Conservation (phyloP, 2,113 vertebrate genomes). For the Antennarius striatus region DNA sequence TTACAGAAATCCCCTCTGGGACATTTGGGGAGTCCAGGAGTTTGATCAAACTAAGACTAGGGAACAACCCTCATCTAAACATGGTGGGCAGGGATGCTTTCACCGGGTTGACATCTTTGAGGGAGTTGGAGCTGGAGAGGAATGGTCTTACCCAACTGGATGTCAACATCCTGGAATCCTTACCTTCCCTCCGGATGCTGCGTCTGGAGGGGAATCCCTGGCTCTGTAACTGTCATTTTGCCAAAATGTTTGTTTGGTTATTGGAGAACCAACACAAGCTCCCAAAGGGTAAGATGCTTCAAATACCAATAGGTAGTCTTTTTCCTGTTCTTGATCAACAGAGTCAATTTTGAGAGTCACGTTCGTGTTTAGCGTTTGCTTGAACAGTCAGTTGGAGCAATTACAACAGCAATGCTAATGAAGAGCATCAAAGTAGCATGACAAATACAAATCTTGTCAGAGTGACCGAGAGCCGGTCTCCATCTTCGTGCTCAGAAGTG, state of each 20-base stretch:
- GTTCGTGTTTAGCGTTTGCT: too few species aligned
- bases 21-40: constrained; percentile 86
- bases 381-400: not conserved
- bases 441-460: too few species aligned
- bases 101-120: constrained; percentile 84
- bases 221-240: constrained; percentile 91
- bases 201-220: constrained; percentile 94
- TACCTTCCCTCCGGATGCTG: constrained; percentile 85
- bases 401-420: not conserved
- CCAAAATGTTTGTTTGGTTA: constrained; percentile 69
- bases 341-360: too few species aligned
- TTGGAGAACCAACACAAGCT: constrained; percentile 77
- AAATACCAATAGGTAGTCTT: not conserved
- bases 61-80: constrained; percentile 86
- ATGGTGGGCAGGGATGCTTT: constrained; percentile 86
- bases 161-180: constrained; percentile 80
- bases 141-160: constrained; percentile 85
- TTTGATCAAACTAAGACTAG: constrained; percentile 88
- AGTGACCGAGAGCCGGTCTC: too few species aligned
- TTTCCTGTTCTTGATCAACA: too few species aligned
- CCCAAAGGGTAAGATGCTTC: constrained; percentile 83
- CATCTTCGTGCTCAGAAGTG: too few species aligned
- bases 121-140: constrained; percentile 88
- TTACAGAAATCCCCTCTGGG: constrained; percentile 86
- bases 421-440: not conserved